These are phyloP conservation scores for Chromis chromis DNA, from an alignment of 2,797 vertebrate genomes.

Conservation along the genomic window DNA sequence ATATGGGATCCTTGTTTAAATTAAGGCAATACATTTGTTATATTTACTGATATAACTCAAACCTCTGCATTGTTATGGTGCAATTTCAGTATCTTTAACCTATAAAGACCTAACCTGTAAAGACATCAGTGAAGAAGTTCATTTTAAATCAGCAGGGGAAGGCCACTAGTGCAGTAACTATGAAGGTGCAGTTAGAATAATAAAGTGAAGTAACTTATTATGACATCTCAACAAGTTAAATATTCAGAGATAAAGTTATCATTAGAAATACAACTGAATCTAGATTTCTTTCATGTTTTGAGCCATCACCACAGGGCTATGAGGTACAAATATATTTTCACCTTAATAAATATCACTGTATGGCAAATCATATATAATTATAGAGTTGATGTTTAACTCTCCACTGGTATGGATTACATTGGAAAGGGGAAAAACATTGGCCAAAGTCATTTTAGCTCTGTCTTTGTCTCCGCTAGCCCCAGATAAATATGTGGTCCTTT, in stretches of 20 bases:
- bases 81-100: background rate
- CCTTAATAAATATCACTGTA: background rate
- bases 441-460: background rate
- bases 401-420: background rate
- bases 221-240: too few species aligned
- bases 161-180: background rate
- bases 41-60: too few species aligned
- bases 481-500: background rate
- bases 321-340: background rate
- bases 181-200: too few species aligned
- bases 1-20: too few species aligned
- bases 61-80: background rate
- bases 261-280: too few species aligned
- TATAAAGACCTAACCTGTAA: background rate
- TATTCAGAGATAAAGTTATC: too few species aligned
- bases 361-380: background rate
- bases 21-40: too few species aligned
- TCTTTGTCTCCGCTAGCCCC: background rate
- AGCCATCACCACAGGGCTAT: background rate
- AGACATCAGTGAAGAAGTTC: background rate
- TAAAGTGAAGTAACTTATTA: too few species aligned
- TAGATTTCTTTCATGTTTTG: background rate
- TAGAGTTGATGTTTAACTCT: background rate
- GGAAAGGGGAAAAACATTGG: background rate
- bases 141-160: background rate